These are phyloP conservation scores for Carcina quercana DNA, from an alignment of 2,888 invertebrate species.

Conservation along the genomic window DNA sequence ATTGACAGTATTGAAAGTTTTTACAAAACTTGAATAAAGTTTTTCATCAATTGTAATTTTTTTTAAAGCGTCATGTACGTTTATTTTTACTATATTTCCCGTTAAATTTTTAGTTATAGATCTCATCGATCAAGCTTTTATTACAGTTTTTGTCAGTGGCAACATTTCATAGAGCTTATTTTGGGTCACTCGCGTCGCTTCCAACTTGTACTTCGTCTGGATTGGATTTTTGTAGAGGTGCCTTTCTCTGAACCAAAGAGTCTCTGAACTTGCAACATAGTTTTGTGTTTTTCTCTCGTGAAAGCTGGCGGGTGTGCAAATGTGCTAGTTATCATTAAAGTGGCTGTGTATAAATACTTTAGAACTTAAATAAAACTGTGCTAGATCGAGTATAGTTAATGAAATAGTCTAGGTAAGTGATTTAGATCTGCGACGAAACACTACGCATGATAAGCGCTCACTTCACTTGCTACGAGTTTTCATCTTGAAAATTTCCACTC, in stretches of 20 bases:
- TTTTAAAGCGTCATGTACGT: too few relatives aligned
- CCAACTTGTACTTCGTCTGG: slow-evolving; percentile 68
- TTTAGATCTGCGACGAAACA: slow-evolving; percentile 34
- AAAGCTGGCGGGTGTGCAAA: slow-evolving; percentile 74
- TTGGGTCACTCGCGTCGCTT: slow-evolving; percentile 69
- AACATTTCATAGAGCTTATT: slow-evolving; percentile 70
- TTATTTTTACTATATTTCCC: too few relatives aligned
- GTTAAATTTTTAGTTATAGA: background rate
- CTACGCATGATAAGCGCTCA: slow-evolving; percentile 48
- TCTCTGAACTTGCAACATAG: slow-evolving; percentile 73
- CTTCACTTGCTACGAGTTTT: slow-evolving; percentile 63
- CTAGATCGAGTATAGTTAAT: slow-evolving; percentile 52
- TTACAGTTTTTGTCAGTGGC: slow-evolving; percentile 46
- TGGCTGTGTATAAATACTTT: slow-evolving; percentile 38
- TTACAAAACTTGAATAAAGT: too few relatives aligned
- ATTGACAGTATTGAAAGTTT: too few relatives aligned
- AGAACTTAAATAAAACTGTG: slow-evolving; percentile 38
- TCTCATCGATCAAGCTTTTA: slow-evolving; percentile 61
- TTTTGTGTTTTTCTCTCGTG: slow-evolving; percentile 68
- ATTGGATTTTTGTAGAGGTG: slow-evolving; percentile 68
- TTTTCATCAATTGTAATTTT: too few relatives aligned
- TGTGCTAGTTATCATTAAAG: slow-evolving; percentile 41
- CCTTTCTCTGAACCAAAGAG: too few relatives aligned
- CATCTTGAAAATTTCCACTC: slow-evolving; percentile 74
- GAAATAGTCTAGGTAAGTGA: slow-evolving; percentile 68